Conservation (phyloP, 37 sponge, comb jelly and placozoan species). For the Bolinopsis microptera region DNA sequence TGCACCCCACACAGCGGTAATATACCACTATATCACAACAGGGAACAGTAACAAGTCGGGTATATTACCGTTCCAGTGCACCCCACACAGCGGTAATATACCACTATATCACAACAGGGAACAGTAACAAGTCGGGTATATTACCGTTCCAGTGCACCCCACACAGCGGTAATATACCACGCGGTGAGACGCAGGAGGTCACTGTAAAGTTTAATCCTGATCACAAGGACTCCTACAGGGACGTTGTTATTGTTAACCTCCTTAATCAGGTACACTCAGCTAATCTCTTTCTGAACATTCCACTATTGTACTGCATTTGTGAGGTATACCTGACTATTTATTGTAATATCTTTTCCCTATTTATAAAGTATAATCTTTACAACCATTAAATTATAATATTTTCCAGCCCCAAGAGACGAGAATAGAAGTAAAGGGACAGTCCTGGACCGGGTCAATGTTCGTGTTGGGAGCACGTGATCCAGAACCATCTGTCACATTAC, state of each 20-base stretch:
- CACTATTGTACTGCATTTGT: too few relatives aligned
- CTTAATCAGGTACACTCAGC: constrained; percentile 64
- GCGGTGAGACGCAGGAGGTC: constrained; percentile 1
- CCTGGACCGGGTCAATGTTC: constrained; percentile 47
- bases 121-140: constrained; percentile 39
- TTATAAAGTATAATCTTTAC: too few relatives aligned
- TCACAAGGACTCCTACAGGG: constrained; percentile 27
- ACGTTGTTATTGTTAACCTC: constrained; percentile 37
- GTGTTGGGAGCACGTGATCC: constrained; percentile 14
- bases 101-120: too few relatives aligned
- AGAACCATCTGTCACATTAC: background rate
- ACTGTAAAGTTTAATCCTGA: constrained; percentile 30
- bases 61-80: too few relatives aligned
- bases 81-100: too few relatives aligned
- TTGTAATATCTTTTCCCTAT: too few relatives aligned
- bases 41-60: too few relatives aligned
- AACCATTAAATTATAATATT: too few relatives aligned
- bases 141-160: constrained; percentile 60
- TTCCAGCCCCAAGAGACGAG: constrained; percentile 47
- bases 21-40: too few relatives aligned
- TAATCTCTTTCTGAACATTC: too few relatives aligned
- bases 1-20: too few relatives aligned
- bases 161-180: background rate
- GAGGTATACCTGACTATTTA: too few relatives aligned
- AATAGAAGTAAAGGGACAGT: background rate